Percentiles rank a stretch among this genome's conserved stretches.
Evolutionary conservation across 2,797 vertebrate species (phyloP).

Genomic region (Morus bassanus): DNA sequence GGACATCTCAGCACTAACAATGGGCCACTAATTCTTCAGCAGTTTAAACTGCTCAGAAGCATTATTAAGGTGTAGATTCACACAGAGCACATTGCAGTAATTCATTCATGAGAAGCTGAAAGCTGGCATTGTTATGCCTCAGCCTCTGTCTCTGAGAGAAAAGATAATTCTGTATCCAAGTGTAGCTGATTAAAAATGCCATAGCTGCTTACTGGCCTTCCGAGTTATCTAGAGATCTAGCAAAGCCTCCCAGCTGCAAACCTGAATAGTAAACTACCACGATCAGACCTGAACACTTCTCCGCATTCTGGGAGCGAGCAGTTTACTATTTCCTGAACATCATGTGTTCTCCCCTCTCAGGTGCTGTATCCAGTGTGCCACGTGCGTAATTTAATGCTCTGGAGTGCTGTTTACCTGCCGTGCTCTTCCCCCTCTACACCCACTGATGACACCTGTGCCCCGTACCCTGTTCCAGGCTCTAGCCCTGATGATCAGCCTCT

Average conservation of each 20-base stretch:
- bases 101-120: background rate
- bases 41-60: background rate
- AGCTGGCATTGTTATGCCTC: background rate
- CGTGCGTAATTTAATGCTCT: constrained; percentile 95
- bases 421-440: constrained; percentile 94
- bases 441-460: constrained; percentile 90
- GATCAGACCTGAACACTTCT: background rate
- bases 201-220: background rate
- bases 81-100: background rate
- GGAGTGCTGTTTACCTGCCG: constrained; percentile 96
- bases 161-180: background rate
- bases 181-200: background rate
- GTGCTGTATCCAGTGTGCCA: constrained; percentile 97
- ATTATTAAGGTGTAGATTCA: background rate
- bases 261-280: background rate
- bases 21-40: background rate
- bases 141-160: background rate
- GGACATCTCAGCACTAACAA: background rate
- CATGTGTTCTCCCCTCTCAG: constrained; percentile 58
- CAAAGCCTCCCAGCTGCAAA: background rate
- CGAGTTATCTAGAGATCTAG: background rate
- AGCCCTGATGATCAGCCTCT: constrained; percentile 88
- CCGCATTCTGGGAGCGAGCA: background rate
- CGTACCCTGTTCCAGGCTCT: constrained; percentile 86
- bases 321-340: background rate